These are phyloP conservation scores for Falco novaeseelandiae DNA, from an alignment of 2,797 vertebrate species.

Conservation along the genomic window DNA sequence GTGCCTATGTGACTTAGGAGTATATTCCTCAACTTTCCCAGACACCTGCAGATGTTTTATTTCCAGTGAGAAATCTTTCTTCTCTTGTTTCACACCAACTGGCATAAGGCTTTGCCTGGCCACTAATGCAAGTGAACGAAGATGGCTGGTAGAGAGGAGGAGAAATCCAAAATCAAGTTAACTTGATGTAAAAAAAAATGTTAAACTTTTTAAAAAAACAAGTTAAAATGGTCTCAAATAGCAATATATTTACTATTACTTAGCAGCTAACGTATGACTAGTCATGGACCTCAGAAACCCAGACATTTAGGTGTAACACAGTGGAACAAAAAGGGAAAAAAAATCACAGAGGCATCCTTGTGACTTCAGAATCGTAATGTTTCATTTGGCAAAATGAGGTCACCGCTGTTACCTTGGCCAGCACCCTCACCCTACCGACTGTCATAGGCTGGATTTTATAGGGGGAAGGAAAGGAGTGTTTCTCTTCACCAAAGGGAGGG, in stretches of 20 bases:
- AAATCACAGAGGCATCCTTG: not conserved
- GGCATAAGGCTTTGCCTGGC: not conserved
- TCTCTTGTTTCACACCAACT: not conserved
- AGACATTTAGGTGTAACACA: not conserved
- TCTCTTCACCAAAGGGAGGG: not conserved
- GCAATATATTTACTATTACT: not conserved
- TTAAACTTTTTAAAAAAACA: not conserved
- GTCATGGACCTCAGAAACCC: not conserved
- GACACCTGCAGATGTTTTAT: not conserved
- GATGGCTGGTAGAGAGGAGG: not conserved
- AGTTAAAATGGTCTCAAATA: not conserved
- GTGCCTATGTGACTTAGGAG: not conserved
- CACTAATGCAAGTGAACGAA: not conserved
- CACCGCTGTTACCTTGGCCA: not conserved
- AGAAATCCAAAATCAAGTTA: not conserved
- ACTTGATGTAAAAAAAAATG: not conserved
- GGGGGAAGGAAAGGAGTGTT: not conserved
- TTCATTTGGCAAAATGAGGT: not conserved
- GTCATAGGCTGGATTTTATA: not conserved
- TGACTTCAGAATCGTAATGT: not conserved
- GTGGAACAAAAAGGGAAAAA: not conserved
- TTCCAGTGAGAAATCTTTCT: not conserved
- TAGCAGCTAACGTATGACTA: not conserved
- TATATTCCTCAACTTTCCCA: not conserved
- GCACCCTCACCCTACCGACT: not conserved